These are phyloP conservation scores for Bambusicola thoracicus DNA, from an alignment of 2,113 vertebrate species.

Conservation along the genomic window DNA sequence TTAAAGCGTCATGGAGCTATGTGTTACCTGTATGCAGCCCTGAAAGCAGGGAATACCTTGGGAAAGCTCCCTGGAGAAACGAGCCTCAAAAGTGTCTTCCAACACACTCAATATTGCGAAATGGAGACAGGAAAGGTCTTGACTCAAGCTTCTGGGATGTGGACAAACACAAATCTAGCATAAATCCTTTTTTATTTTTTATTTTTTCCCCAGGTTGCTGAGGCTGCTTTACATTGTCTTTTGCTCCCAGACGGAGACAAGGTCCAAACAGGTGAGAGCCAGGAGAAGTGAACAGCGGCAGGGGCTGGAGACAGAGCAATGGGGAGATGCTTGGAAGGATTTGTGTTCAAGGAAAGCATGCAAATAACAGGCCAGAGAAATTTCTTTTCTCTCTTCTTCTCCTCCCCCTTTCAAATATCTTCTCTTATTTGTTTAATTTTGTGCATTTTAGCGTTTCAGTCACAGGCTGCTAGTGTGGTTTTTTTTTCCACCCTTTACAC, in stretches of 20 bases:
- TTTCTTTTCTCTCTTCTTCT: background rate
- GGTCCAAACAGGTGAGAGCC: background rate
- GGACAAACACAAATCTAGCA: background rate
- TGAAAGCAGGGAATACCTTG: background rate
- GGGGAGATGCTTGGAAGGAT: background rate
- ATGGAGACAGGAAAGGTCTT: background rate
- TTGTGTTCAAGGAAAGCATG: background rate
- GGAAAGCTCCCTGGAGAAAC: background rate
- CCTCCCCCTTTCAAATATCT: background rate
- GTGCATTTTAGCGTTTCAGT: background rate
- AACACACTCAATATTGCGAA: background rate
- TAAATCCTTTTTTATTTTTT: background rate
- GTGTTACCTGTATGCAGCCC: background rate
- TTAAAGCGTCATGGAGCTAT: background rate
- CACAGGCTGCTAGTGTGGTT: background rate
- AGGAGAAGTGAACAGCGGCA: background rate
- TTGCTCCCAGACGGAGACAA: background rate
- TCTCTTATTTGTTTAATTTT: constrained; percentile 26
- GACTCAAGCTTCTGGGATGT: background rate
- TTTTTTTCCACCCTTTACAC: constrained; percentile 18
- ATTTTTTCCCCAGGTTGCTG: background rate
- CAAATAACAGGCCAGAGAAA: background rate
- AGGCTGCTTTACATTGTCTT: background rate
- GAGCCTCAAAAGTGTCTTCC: no score
- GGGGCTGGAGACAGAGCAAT: background rate